Conservation (phyloP, 2,888 invertebrate species). For the Romanomermis culicivorax region DNA sequence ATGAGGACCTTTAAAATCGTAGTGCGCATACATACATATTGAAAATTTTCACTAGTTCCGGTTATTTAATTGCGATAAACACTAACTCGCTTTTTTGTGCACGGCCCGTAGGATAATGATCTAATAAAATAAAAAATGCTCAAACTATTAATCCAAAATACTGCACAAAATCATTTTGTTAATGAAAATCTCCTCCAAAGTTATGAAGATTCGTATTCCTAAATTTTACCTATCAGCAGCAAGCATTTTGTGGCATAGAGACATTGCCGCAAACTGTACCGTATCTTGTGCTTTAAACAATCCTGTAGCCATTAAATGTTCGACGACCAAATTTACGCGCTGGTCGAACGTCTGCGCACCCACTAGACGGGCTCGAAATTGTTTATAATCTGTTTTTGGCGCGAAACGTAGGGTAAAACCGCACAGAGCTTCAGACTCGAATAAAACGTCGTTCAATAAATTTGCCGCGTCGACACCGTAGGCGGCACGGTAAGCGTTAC, state of each 20-base stretch:
- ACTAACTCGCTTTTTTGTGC: too few species aligned
- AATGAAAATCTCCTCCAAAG: too few species aligned
- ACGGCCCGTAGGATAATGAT: too few species aligned
- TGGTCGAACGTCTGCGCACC: constrained; percentile 41
- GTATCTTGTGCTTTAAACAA: constrained; percentile 28
- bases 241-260: constrained; percentile 26
- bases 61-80: too few species aligned
- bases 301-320: constrained; percentile 39
- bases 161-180: too few species aligned
- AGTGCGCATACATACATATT: too few species aligned
- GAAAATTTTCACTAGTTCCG: too few species aligned
- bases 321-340: constrained; percentile 39
- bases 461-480: constrained; percentile 25
- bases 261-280: constrained; percentile 25
- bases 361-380: constrained; percentile 39
- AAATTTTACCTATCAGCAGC: constrained; percentile 27
- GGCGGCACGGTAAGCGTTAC: constrained; percentile 27
- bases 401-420: constrained; percentile 60
- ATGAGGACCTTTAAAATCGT: too few species aligned
- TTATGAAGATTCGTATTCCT: too few species aligned
- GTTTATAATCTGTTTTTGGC: constrained; percentile 46
- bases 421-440: constrained; percentile 42
- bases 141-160: too few species aligned
- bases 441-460: constrained; percentile 23
- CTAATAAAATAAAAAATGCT: not conserved